Conservation (phyloP, 2,888 invertebrate species). For the Nephrotoma guestfalica region DNA sequence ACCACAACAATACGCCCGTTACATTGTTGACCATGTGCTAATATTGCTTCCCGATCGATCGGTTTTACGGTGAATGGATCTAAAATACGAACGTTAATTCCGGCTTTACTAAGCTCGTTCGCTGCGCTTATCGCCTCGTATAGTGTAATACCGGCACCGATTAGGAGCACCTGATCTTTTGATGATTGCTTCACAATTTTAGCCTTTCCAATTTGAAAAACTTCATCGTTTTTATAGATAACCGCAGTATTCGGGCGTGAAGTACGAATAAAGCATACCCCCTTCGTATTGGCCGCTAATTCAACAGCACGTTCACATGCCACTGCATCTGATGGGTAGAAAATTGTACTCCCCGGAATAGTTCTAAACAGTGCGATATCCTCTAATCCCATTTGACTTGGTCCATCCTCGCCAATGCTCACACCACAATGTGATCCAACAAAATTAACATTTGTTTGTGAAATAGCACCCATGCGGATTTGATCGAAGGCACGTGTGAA, state of each 20-base stretch:
- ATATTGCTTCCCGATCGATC: constrained; percentile 64
- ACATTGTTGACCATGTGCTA: constrained; percentile 58
- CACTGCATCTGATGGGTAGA: constrained; percentile 85
- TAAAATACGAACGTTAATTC: constrained; percentile 65
- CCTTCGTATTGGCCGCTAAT: constrained; percentile 86
- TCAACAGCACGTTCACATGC: constrained; percentile 89
- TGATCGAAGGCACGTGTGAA: constrained; percentile 95
- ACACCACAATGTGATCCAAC: constrained; percentile 96
- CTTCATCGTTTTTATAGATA: constrained; percentile 71
- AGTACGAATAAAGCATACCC: constrained; percentile 91
- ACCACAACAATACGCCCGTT: constrained; percentile 80
- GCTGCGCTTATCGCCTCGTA: constrained; percentile 82
- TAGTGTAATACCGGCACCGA: constrained; percentile 90
- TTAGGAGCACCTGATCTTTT: constrained; percentile 68
- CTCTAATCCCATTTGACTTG: constrained; percentile 99
- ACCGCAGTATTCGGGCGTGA: constrained; percentile 82
- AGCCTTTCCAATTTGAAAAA: constrained; percentile 63
- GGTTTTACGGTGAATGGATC: constrained; percentile 97
- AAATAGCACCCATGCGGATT: constrained; percentile 99
- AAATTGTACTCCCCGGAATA: constrained; percentile 67
- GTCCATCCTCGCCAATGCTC: constrained; percentile 97
- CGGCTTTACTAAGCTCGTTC: constrained; percentile 50
- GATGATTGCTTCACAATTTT: constrained; percentile 62
- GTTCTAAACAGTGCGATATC: constrained; percentile 91
- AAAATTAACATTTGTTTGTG: constrained; percentile 93